A percentile compares a stretch with the other conserved stretches of the same genome.
Evolutionary conservation across 2,797 vertebrate genomes (phyloP).

Genomic region (Spinus olivaceus): DNA sequence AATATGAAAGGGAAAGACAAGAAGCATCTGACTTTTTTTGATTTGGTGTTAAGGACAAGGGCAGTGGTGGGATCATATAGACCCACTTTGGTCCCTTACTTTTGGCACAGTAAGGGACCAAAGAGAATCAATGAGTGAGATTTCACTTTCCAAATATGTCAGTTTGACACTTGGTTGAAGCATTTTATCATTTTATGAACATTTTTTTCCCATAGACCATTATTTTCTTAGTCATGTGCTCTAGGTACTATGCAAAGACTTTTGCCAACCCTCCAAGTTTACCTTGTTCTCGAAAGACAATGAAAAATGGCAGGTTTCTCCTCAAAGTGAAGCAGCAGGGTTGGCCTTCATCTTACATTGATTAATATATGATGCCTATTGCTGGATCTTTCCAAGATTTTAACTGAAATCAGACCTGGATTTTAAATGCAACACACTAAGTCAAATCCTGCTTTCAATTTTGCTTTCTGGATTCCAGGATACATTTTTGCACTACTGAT

Average conservation of each 20-base stretch:
- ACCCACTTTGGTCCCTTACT: too few species aligned
- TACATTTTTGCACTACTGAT: not conserved
- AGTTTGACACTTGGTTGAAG: not conserved
- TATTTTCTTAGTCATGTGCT: not conserved
- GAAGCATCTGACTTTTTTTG: not conserved
- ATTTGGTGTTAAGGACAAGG: not conserved
- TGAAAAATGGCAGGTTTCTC: not conserved
- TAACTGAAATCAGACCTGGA: constrained; percentile 51
- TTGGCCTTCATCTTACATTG: constrained; percentile 11
- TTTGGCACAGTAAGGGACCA: not conserved
- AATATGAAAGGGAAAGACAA: not conserved
- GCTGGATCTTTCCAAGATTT: not conserved
- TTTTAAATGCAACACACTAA: constrained; percentile 29
- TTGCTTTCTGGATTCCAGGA: constrained; percentile 24
- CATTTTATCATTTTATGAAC: not conserved
- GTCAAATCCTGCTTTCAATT: constrained; percentile 55
- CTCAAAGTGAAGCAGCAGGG: not conserved
- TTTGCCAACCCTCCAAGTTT: not conserved
- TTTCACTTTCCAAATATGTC: not conserved
- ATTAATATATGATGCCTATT: not conserved
- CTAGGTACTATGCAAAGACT: not conserved
- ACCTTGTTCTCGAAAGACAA: not conserved
- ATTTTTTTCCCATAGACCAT: not conserved
- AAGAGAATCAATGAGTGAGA: not conserved
- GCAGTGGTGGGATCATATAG: accelerated